Conservation (phyloP, 2,797 vertebrate species). For the Peromyscus melanophrys region DNA sequence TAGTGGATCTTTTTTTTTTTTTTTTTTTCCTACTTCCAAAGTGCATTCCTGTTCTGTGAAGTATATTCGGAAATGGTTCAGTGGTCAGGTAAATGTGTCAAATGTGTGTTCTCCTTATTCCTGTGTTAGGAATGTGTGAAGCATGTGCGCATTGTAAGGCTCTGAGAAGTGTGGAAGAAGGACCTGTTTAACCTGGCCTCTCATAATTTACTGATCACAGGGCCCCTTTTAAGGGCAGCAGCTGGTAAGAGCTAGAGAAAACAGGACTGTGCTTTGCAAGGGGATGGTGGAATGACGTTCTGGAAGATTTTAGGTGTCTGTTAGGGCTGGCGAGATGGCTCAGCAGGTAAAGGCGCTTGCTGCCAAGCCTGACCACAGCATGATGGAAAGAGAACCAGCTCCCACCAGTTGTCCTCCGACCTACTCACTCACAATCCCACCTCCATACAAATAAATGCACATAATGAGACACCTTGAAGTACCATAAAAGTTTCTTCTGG, state of each 20-base stretch:
- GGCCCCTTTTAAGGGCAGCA: background rate
- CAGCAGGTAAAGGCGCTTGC: background rate
- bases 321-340: background rate
- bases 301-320: background rate
- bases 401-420: background rate
- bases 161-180: constrained; percentile 1
- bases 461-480: background rate
- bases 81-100: background rate
- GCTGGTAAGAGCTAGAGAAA: background rate
- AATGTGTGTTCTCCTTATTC: background rate
- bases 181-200: background rate
- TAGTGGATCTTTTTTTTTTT: background rate
- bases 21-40: constrained; percentile 20
- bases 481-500: constrained; percentile 16
- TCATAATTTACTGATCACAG: background rate
- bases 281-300: background rate
- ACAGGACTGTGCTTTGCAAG: constrained; percentile 32
- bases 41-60: background rate
- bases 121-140: constrained; percentile 6
- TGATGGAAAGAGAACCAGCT: background rate
- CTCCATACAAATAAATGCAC: background rate
- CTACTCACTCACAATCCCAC: background rate
- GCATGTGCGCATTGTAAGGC: background rate
- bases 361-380: background rate
- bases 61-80: background rate